A percentile compares a stretch with the other conserved stretches of the same genome.
phyloP scores from a whole-genome alignment of 2,888 invertebrate species.

The Temnothorax ravouxi region DNA sequence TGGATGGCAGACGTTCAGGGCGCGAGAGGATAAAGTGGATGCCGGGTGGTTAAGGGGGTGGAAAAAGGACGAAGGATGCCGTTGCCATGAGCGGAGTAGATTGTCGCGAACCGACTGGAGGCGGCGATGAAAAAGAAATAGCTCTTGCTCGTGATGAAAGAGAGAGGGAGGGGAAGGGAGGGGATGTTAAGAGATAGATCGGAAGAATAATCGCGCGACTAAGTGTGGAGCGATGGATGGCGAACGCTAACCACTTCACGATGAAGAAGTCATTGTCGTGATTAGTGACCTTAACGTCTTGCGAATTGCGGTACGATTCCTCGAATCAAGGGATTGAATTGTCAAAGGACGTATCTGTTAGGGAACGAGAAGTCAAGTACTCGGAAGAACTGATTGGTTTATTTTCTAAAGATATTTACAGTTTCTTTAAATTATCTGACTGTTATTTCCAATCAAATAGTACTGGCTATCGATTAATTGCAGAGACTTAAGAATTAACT shows the following conservation, averaged over 20 bases:
- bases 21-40: constrained; percentile 58
- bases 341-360: background rate
- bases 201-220: constrained; percentile 80
- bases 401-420: background rate
- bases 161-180: background rate
- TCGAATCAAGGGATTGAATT: background rate
- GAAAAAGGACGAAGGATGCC: constrained; percentile 65
- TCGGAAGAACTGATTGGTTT: background rate
- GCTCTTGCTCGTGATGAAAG: background rate
- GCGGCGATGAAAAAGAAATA: constrained; percentile 11
- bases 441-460: background rate
- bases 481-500: background rate
- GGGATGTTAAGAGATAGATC: constrained; percentile 32
- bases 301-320: background rate
- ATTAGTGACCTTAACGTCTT: constrained; percentile 69
- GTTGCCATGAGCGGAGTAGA: constrained; percentile 40
- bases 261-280: constrained; percentile 56
- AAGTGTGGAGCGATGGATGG: constrained; percentile 76
- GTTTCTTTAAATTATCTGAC: background rate
- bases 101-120: constrained; percentile 38
- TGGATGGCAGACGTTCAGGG: constrained; percentile 55
- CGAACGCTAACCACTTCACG: constrained; percentile 14
- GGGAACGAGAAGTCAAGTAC: background rate
- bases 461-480: background rate
- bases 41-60: constrained; percentile 24